Evolutionary conservation across 2,888 invertebrate genomes (phyloP).

Genomic region (Octonoba sinensis): DNA sequence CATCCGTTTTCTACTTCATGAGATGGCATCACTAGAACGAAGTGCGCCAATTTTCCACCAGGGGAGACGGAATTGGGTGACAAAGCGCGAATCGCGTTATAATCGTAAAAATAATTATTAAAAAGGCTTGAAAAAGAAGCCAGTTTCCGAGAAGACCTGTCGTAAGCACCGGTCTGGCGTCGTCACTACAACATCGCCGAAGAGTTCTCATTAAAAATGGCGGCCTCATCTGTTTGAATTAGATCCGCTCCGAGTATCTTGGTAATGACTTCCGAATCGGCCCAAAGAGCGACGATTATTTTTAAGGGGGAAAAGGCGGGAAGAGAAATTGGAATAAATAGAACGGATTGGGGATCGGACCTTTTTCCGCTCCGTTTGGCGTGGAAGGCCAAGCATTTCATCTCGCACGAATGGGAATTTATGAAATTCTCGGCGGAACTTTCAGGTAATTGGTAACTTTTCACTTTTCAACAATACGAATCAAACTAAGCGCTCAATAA

Average conservation of each 20-base stretch:
- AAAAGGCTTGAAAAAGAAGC: conserved; percentile 11
- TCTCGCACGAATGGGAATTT: too few species aligned
- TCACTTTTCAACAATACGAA: too few species aligned
- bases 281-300: neutral
- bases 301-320: too few species aligned
- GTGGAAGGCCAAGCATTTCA: conserved; percentile 18
- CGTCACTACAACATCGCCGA: conserved; percentile 11
- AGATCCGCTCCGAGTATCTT: conserved; percentile 37
- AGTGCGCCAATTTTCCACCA: too few species aligned
- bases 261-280: conserved; percentile 40
- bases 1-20: too few species aligned
- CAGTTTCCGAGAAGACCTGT: conserved; percentile 22
- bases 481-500: too few species aligned
- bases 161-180: conserved; percentile 17
- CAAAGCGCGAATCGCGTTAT: too few species aligned
- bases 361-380: conserved; percentile 9
- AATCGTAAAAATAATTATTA: too few species aligned
- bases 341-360: conserved; percentile 24
- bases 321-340: neutral
- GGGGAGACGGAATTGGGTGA: too few species aligned
- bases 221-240: conserved; percentile 59
- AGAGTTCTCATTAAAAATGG: conserved; percentile 56
- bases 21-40: too few species aligned
- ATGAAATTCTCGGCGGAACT: too few species aligned
- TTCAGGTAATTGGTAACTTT: too few species aligned